Evolutionary conservation across 2,113 vertebrate species (phyloP), one percentile per base, ranked within the genome.

Genomic region (Perca fluviatilis): DNA sequence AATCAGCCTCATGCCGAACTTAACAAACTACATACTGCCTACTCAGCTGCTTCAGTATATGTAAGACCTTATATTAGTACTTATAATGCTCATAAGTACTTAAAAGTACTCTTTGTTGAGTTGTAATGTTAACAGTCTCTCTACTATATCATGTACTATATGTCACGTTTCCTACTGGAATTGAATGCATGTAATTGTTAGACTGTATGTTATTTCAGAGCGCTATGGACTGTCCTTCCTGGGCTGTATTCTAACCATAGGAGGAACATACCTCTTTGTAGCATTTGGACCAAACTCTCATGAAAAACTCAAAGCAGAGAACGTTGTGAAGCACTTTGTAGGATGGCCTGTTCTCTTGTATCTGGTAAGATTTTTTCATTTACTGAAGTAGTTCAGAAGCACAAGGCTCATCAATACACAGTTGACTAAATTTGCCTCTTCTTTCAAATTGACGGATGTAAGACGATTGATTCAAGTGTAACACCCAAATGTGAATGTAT

Each of bases 211-310:
- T 15, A 11, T 88, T 88, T 1, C 89, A 99, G 98, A 96, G 85
- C 96, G 96, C 9, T 96, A 98, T 5, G 87, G 97, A 67, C 93
- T 98, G 60, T 96, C 96, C 57, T 97, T 99, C 36, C 53, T 98
- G 14, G 98, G 98, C 83, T 97, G 97, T 46, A 90, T 95, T 51
- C n/a, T 99, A 80, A 96, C 97, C 1, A 67, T 96, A 0, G 94
- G 96, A 36, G 98, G 98, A 61, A 98, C 97, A 1, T 99, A 98
- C 49, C 95, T 99, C 88, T 96, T 99, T 89, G 96, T 99, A 72
- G 95, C 97, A 0, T 99, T 99, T 79, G 98, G 97, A 66, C 98
- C 98, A 47, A 99, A 99, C 85, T 95, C 96, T 83, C 98, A 99
- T 0, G 97, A 99, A 93, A 96, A 96, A 83, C 97, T 99, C 93